phyloP scores from a whole-genome alignment of 35 echinoderm and acorn worm species.

The Ophioderma brevispina region DNA sequence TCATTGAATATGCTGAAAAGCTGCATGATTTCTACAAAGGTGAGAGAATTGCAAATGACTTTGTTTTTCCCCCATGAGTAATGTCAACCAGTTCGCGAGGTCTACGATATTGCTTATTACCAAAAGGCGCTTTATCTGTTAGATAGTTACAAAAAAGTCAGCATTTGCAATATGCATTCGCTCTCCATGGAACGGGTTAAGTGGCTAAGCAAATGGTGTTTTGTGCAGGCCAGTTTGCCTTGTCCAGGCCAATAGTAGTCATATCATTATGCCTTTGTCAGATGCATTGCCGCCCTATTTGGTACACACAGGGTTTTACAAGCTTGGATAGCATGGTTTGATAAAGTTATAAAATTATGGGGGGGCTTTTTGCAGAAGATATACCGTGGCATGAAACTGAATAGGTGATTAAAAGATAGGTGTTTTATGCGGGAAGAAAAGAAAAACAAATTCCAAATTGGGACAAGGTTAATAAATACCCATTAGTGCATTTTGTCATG shows the following conservation, averaged over 20 bases:
- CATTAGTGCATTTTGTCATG: no score
- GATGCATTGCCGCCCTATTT: not conserved
- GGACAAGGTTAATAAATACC: no score
- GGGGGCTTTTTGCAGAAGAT: not conserved
- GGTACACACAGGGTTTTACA: not conserved
- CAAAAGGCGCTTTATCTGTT: not conserved
- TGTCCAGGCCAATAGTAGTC: not conserved
- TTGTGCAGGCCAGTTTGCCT: not conserved
- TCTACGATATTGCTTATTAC: no score
- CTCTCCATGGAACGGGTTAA: not conserved
- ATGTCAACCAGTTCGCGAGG: not conserved
- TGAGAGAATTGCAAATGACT: not conserved
- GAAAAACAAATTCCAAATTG: no score
- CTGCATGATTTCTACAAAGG: not conserved
- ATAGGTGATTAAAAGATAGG: no score
- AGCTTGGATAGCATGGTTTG: slow-evolving; percentile 9
- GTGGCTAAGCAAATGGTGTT: not conserved
- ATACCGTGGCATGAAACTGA: not conserved
- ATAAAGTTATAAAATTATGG: not conserved
- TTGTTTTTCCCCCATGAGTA: not conserved
- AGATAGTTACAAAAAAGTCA: not conserved
- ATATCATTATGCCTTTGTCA: not conserved
- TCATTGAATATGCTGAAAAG: no score
- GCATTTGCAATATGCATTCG: not conserved
- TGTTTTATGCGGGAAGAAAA: no score